Evolutionary conservation across 1,140 invertebrate species (phyloP).

Genomic region (Megathymus violae): DNA sequence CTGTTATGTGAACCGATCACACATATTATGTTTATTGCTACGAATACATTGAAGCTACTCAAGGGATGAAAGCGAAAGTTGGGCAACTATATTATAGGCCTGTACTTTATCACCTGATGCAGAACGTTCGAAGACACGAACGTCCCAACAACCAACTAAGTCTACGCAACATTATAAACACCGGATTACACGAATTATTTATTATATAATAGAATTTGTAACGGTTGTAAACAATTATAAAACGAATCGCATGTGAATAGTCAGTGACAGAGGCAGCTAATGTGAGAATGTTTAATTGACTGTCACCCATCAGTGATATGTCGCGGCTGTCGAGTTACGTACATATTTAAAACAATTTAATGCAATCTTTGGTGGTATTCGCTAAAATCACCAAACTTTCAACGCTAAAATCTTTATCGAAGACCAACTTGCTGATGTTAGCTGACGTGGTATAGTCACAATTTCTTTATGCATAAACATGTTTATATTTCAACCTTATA

Average conservation of each 20-base stretch:
- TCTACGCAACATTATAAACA: conserved; percentile 75
- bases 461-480: too few relatives aligned
- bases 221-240: conserved; percentile 67
- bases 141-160: conserved; percentile 57
- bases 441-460: too few relatives aligned
- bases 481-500: too few relatives aligned
- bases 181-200: conserved; percentile 58
- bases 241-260: conserved; percentile 46
- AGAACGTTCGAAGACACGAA: conserved; percentile 33
- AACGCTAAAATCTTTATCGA: conserved; percentile 31
- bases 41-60: conserved; percentile 33
- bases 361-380: conserved; percentile 4
- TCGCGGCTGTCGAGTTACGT: conserved; percentile 51
- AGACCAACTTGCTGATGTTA: conserved; percentile 6
- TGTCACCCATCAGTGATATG: conserved; percentile 75
- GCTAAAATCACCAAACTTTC: conserved; percentile 27
- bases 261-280: conserved; percentile 54
- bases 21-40: conserved; percentile 31
- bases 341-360: conserved; percentile 19
- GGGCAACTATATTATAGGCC: conserved; percentile 61
- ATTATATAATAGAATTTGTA: conserved; percentile 59
- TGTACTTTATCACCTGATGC: conserved; percentile 55
- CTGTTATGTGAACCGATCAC: conserved; percentile 27
- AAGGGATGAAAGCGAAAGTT: conserved; percentile 29
- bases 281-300: conserved; percentile 65